phyloP scores from a whole-genome alignment of 2,113 vertebrate genomes.

The Anoura caudifer region DNA sequence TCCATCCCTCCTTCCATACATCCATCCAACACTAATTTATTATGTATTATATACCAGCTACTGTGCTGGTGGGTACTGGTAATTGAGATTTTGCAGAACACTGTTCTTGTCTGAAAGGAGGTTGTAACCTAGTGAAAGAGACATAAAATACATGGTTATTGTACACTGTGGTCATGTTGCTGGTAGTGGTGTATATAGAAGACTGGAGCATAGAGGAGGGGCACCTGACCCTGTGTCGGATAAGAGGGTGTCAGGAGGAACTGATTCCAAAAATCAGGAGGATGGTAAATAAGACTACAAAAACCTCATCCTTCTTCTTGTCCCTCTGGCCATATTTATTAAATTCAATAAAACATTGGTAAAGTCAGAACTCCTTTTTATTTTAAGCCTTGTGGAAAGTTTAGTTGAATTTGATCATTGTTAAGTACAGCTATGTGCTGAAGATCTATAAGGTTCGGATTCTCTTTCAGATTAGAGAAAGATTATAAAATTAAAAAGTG shows the following conservation, averaged over 20 bases:
- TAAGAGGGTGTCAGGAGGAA: background rate
- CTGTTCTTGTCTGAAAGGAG: background rate
- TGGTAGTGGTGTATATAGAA: background rate
- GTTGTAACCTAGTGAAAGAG: background rate
- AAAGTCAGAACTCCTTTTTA: constrained; percentile 1
- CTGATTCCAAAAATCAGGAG: background rate
- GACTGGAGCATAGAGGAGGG: background rate
- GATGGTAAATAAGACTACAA: background rate
- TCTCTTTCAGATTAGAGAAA: constrained; percentile 1
- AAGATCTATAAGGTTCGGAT: background rate
- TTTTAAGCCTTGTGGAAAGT: background rate
- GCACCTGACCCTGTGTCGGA: background rate
- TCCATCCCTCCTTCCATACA: background rate
- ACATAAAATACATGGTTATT: background rate
- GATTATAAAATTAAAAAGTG: background rate
- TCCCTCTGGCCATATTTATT: background rate
- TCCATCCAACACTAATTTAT: background rate
- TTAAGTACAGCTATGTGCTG: background rate
- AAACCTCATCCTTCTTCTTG: background rate
- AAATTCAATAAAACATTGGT: background rate
- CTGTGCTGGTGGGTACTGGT: background rate
- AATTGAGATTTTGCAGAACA: background rate
- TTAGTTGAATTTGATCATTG: background rate
- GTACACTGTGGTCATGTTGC: background rate
- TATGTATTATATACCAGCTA: background rate